Evolutionary conservation across 2,113 vertebrate species (phyloP).

Genomic region (Tragelaphus scriptus): DNA sequence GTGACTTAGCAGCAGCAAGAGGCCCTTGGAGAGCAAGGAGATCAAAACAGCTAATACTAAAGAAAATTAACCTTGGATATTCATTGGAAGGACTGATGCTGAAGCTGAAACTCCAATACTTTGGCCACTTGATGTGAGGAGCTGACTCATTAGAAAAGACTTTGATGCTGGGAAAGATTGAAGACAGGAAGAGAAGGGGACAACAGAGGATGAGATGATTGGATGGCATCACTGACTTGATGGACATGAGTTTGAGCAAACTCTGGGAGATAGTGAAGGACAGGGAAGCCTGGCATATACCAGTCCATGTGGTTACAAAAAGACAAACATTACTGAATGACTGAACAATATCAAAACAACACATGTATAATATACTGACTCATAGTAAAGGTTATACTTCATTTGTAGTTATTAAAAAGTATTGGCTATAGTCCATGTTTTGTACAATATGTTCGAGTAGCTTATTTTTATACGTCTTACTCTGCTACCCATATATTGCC

Average conservation of each 20-base stretch:
- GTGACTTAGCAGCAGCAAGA: no score
- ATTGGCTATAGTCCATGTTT: not conserved
- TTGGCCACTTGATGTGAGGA: not conserved
- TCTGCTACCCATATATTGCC: no score
- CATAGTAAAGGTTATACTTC: not conserved
- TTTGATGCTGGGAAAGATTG: not conserved
- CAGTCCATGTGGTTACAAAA: not conserved
- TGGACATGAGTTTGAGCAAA: not conserved
- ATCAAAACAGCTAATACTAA: not conserved
- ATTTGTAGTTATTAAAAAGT: not conserved
- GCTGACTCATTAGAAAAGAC: not conserved
- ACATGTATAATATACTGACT: not conserved
- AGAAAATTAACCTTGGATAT: not conserved
- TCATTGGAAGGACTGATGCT: not conserved
- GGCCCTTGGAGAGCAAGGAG: not conserved
- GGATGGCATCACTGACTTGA: not conserved
- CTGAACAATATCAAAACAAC: not conserved
- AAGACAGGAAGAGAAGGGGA: not conserved
- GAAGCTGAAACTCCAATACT: not conserved
- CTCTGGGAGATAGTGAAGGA: not conserved
- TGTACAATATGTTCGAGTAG: not conserved
- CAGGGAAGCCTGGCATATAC: not conserved
- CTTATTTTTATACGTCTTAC: not conserved
- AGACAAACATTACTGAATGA: not conserved
- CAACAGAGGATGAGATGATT: not conserved